Percentiles rank a stretch among this genome's conserved stretches.
Evolutionary conservation across 2,113 vertebrate genomes (phyloP).

Genomic region (Hippocampus abdominalis): DNA sequence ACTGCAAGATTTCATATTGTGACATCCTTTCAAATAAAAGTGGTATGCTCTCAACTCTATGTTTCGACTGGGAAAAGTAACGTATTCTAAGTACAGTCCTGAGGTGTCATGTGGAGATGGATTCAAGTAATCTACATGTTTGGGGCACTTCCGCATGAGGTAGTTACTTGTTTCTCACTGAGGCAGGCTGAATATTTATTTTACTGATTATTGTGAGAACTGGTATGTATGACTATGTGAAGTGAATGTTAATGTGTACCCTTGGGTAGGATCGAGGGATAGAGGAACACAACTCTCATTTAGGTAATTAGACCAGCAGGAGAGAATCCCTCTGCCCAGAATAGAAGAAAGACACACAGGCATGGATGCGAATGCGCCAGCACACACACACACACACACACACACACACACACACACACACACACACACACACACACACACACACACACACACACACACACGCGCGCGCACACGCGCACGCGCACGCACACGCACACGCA

Average conservation of each 20-base stretch:
- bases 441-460: not conserved
- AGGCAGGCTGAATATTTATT: constrained; percentile 43
- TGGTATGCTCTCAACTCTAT: not conserved
- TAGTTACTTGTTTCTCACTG: constrained; percentile 22
- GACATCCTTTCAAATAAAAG: not conserved
- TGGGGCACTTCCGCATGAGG: not conserved
- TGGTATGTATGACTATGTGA: constrained; percentile 56
- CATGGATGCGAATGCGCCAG: not conserved
- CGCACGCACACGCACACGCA: not conserved
- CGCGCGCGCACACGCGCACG: constrained; percentile 10
- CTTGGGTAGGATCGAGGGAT: constrained; percentile 59
- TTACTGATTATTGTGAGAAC: constrained; percentile 63
- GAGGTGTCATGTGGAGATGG: not conserved
- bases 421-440: constrained; percentile 9
- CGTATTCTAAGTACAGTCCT: not conserved
- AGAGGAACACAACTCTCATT: constrained; percentile 64
- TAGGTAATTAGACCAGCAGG: constrained; percentile 73
- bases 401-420: not conserved
- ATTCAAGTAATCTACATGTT: not conserved
- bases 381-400: not conserved
- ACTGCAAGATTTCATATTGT: not conserved
- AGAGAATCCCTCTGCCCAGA: constrained; percentile 54
- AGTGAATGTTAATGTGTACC: constrained; percentile 63
- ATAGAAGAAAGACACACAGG: constrained; percentile 27
- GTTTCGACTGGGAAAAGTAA: not conserved